Conservation (phyloP, 1,140 invertebrate genomes). For the Drosophila ananassae region DNA sequence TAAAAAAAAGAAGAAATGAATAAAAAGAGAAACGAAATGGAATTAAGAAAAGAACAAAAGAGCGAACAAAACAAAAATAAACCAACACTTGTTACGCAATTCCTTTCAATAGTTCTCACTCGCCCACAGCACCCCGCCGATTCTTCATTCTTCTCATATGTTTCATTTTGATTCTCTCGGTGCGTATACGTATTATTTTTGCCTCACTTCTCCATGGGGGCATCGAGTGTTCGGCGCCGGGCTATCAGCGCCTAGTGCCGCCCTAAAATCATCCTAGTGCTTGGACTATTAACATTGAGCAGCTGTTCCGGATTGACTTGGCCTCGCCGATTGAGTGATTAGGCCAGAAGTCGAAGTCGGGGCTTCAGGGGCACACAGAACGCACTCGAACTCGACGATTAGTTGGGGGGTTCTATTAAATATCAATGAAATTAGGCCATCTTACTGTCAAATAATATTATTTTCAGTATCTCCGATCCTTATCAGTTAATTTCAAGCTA, state of each 20-base stretch:
- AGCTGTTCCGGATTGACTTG: constrained; percentile 40
- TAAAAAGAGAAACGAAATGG: constrained; percentile 42
- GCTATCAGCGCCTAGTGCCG: constrained; percentile 29
- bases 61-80: constrained; percentile 60
- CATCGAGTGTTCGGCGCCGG: background rate
- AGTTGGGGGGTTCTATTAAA: background rate
- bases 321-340: constrained; percentile 43
- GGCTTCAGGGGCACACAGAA: constrained; percentile 12
- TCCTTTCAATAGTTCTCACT: constrained; percentile 46
- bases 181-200: constrained; percentile 37
- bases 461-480: too few species aligned
- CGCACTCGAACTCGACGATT: background rate
- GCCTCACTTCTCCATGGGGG: constrained; percentile 2
- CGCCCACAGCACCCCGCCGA: constrained; percentile 1
- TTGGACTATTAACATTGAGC: constrained; percentile 18
- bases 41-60: constrained; percentile 34
- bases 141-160: constrained; percentile 19
- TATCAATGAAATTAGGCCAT: background rate
- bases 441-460: background rate
- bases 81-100: constrained; percentile 68
- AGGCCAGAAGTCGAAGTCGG: constrained; percentile 9
- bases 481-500: too few species aligned
- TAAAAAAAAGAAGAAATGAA: constrained; percentile 47
- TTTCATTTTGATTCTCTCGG: background rate
- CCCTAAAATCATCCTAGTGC: constrained; percentile 13